These are phyloP conservation scores for Spondyliosoma cantharus DNA, from an alignment of 2,797 vertebrate species.

Conservation along the genomic window DNA sequence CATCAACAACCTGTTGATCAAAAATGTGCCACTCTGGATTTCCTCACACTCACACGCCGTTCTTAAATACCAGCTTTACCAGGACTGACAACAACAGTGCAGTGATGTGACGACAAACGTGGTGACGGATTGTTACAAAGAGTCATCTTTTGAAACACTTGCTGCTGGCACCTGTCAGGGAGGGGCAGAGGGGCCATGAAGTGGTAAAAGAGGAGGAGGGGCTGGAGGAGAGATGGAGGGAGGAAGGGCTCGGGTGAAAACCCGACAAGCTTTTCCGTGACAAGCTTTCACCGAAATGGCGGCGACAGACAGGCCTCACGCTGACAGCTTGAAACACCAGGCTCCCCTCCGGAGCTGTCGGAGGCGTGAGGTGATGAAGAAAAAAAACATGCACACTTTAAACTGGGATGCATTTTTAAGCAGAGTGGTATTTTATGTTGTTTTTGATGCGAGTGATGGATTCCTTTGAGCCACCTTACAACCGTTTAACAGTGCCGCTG, in stretches of 20 bases:
- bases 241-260: conserved; percentile 20
- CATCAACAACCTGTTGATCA: conserved; percentile 3
- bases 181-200: conserved; percentile 5
- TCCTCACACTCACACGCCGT: neutral
- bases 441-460: neutral
- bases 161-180: conserved; percentile 45
- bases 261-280: conserved; percentile 36
- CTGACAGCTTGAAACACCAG: conserved; percentile 56
- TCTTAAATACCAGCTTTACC: conserved; percentile 3
- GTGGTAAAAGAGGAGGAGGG: neutral
- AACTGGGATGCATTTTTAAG: neutral
- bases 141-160: conserved; percentile 29
- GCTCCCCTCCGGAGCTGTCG: conserved; percentile 38
- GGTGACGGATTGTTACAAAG: conserved; percentile 38
- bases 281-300: conserved; percentile 37
- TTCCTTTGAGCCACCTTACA: neutral
- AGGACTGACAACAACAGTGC: conserved; percentile 13
- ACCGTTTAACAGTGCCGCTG: neutral
- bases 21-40: neutral
- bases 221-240: neutral
- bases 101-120: conserved; percentile 20
- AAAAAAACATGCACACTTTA: conserved; percentile 27
- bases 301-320: conserved; percentile 40
- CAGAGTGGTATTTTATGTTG: neutral
- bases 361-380: conserved; percentile 33